A percentile compares a stretch with the other conserved stretches of the same genome.
Conservation (phyloP, 2,888 invertebrate species). For the Phania funesta region DNA sequence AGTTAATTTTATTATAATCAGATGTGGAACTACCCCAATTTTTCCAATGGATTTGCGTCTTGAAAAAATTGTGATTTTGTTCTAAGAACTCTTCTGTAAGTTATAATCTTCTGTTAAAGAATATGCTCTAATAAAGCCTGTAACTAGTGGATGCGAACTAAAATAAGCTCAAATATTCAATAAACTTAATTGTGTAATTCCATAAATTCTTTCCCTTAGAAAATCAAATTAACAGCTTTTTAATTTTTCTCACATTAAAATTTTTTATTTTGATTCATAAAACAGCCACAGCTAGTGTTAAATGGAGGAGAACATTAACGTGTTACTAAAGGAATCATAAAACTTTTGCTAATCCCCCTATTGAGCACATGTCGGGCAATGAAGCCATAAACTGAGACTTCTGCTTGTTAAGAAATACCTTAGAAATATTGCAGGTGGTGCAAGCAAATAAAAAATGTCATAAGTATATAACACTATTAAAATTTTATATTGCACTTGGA, state of each 20-base stretch:
- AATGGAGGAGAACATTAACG: slow-evolving; percentile 11
- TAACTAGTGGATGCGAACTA: no score
- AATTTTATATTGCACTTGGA: slow-evolving; percentile 29
- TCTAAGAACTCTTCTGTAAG: no score
- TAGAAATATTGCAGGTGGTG: slow-evolving; percentile 41
- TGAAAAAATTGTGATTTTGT: no score
- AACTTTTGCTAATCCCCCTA: slow-evolving; percentile 43
- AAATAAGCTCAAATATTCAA: no score
- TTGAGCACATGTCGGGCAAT: slow-evolving; percentile 24
- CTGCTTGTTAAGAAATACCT: slow-evolving; percentile 7
- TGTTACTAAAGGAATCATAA: slow-evolving; percentile 27
- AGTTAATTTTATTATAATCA: no score
- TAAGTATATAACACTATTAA: slow-evolving; percentile 35
- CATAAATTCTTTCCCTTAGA: no score
- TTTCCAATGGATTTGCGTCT: no score
- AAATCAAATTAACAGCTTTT: slow-evolving; percentile 75
- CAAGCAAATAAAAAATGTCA: slow-evolving; percentile 9
- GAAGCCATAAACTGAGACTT: slow-evolving; percentile 41
- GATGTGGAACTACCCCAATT: no score
- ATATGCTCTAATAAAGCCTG: no score
- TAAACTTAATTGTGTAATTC: no score
- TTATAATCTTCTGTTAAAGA: no score
- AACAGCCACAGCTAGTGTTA: background rate
- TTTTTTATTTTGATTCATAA: slow-evolving; percentile 70
- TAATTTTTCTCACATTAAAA: slow-evolving; percentile 76